A percentile compares a stretch with the other conserved stretches of the same genome.
Evolutionary conservation across 64 coral and sea anemone species (phyloP).

Genomic region (Montipora cactus): DNA sequence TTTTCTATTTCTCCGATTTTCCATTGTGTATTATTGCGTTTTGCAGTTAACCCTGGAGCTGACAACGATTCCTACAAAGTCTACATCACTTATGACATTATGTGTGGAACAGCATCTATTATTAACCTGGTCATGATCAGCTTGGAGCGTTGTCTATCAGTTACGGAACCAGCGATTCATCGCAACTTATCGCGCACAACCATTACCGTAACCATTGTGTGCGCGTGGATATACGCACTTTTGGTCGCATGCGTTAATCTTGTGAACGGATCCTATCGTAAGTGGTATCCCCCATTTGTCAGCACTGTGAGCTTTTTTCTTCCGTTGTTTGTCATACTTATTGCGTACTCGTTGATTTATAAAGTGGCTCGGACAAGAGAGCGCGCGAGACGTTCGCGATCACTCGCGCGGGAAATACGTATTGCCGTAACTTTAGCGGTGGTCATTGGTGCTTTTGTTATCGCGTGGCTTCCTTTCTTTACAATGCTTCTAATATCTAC

Average conservation of each 20-base stretch:
- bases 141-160: slow-evolving; percentile 91
- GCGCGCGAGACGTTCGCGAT: slow-evolving; percentile 69
- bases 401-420: slow-evolving; percentile 86
- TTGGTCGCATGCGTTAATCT: slow-evolving; percentile 60
- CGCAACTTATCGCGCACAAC: slow-evolving; percentile 76
- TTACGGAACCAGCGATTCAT: slow-evolving; percentile 86
- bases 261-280: slow-evolving; percentile 22
- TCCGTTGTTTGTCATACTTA: slow-evolving; percentile 83
- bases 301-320: slow-evolving; percentile 84
- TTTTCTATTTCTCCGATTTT: neutral
- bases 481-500: slow-evolving; percentile 51
- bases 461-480: slow-evolving; percentile 97
- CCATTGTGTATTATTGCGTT: neutral
- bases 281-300: slow-evolving; percentile 83
- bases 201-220: slow-evolving; percentile 61
- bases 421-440: slow-evolving; percentile 92
- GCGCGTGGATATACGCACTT: slow-evolving; percentile 78
- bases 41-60: neutral
- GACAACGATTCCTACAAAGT: slow-evolving; percentile 60
- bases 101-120: slow-evolving; percentile 91
- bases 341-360: slow-evolving; percentile 83
- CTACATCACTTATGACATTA: slow-evolving; percentile 93
- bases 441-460: slow-evolving; percentile 85
- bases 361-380: slow-evolving; percentile 76
- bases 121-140: slow-evolving; percentile 95